A percentile compares a stretch with the other conserved stretches of the same genome.
phyloP scores from a whole-genome alignment of 2,113 vertebrate genomes.

The Aspidoscelis tigris region DNA sequence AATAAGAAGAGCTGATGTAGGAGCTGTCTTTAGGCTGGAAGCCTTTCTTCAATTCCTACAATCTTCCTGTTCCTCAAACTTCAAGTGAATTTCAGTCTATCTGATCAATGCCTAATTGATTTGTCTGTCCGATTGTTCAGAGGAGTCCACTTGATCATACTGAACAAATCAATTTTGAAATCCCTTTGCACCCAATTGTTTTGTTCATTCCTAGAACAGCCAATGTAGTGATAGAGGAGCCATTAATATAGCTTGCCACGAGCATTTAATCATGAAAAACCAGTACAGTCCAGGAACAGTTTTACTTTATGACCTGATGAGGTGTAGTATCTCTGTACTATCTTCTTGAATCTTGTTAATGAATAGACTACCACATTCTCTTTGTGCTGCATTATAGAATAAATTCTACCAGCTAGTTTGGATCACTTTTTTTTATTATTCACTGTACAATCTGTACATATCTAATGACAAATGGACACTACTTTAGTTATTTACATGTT shows the following conservation, averaged over 20 bases:
- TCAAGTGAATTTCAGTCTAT: no score
- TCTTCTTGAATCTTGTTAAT: neutral
- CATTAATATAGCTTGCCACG: neutral
- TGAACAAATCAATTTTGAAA: no score
- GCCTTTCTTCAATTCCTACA: no score
- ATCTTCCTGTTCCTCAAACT: no score
- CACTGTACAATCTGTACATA: neutral
- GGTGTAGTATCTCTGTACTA: neutral
- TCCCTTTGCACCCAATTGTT: no score
- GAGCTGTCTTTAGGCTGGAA: no score
- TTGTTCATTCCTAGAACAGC: neutral
- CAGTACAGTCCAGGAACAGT: neutral
- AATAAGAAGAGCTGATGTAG: no score
- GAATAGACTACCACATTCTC: accelerated
- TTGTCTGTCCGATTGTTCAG: no score
- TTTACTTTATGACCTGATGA: neutral
- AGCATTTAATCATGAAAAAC: neutral
- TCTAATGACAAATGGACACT: neutral
- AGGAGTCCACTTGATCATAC: no score
- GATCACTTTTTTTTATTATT: accelerated
- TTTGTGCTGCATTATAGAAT: neutral
- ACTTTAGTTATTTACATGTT: neutral
- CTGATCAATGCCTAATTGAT: no score
- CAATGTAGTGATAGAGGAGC: no score
- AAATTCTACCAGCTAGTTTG: neutral